A percentile compares a stretch with the other conserved stretches of the same genome.
phyloP scores from a whole-genome alignment of 2,797 vertebrate species.

The Pangasius sanitwongsei region DNA sequence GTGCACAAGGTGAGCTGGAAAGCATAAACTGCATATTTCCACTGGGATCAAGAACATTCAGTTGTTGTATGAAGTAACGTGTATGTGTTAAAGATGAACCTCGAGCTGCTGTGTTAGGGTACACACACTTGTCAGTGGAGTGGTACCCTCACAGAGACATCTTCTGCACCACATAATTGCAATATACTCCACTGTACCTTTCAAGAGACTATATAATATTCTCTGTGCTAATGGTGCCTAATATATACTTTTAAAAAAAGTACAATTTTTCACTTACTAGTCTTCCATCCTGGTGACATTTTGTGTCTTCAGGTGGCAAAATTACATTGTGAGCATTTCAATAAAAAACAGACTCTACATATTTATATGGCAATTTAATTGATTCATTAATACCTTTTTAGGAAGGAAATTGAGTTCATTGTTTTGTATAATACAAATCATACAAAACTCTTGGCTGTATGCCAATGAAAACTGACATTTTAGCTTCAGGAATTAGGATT shows the following conservation, averaged over 20 bases:
- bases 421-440: background rate
- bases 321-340: background rate
- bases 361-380: background rate
- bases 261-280: background rate
- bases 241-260: background rate
- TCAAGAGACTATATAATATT: background rate
- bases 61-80: background rate
- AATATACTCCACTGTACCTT: background rate
- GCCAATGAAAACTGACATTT: background rate
- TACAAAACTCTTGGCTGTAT: background rate
- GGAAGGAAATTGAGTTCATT: background rate
- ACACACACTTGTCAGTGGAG: background rate
- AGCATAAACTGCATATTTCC: background rate
- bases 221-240: background rate
- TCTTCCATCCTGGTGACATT: background rate
- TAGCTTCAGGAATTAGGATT: background rate
- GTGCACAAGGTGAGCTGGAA: constrained; percentile 69
- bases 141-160: background rate
- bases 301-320: background rate
- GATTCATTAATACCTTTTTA: background rate
- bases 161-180: background rate
- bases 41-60: background rate
- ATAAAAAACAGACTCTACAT: background rate
- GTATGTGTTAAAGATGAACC: background rate
- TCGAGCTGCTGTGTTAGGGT: background rate